These are phyloP conservation scores for Merops nubicus DNA, from an alignment of 2,113 vertebrate species.

Conservation along the genomic window DNA sequence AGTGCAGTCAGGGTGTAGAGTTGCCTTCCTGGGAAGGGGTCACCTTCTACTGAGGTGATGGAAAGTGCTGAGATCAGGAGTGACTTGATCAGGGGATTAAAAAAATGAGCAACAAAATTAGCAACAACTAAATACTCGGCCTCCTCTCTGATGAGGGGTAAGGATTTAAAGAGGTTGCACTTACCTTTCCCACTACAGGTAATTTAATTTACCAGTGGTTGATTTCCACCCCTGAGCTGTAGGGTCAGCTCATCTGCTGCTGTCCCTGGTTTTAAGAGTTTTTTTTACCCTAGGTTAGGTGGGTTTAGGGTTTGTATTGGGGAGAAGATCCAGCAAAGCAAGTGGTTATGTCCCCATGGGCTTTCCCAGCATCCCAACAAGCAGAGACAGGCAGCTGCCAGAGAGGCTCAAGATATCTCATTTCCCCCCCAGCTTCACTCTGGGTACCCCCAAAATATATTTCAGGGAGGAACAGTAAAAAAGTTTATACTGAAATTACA, in stretches of 20 bases:
- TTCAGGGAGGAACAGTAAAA: neutral
- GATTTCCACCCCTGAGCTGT: neutral
- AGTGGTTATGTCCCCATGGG: no score
- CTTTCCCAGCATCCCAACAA: neutral
- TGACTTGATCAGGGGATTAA: neutral
- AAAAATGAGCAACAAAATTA: neutral
- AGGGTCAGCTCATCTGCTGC: neutral
- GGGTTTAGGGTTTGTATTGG: neutral
- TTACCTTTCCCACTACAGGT: neutral
- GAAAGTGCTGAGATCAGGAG: neutral
- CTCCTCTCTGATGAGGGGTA: neutral
- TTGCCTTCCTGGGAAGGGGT: neutral
- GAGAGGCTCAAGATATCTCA: neutral
- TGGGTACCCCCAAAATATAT: neutral
- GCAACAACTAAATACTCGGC: neutral
- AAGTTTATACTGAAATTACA: neutral
- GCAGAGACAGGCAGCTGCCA: neutral
- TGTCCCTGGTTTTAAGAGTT: accelerated
- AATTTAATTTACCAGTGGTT: neutral
- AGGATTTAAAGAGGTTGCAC: neutral
- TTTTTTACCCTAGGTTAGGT: neutral
- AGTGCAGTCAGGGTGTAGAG: neutral
- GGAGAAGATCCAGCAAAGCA: neutral
- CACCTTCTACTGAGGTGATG: no score
- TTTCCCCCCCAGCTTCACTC: neutral